These are phyloP conservation scores for Copsychus sechellarum DNA, from an alignment of 2,113 vertebrate species.

Conservation along the genomic window DNA sequence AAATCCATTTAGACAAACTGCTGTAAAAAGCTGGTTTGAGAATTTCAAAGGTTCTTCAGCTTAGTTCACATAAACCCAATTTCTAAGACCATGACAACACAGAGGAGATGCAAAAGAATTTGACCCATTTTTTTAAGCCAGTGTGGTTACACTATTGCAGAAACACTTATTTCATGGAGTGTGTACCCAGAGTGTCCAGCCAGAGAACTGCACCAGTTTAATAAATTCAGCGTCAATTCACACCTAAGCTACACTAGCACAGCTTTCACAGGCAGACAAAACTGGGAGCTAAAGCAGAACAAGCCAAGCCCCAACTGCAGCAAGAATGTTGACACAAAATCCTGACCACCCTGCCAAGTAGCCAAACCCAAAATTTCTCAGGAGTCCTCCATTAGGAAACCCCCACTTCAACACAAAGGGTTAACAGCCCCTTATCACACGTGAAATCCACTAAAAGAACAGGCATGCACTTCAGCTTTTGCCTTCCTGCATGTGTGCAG, in stretches of 20 bases:
- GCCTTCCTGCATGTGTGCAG: accelerated
- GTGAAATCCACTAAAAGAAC: not conserved
- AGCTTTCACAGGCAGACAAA: not conserved
- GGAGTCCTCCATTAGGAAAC: not conserved
- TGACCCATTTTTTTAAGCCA: not conserved
- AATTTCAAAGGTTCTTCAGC: not conserved
- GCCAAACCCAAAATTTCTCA: not conserved
- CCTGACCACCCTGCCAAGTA: accelerated
- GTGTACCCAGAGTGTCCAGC: not conserved
- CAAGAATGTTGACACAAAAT: not conserved
- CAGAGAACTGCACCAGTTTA: not conserved
- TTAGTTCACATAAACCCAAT: not conserved
- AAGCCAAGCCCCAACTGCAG: not conserved
- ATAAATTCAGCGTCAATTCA: not conserved
- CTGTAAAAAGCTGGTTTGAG: not conserved
- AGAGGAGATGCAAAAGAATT: not conserved
- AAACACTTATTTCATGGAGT: not conserved
- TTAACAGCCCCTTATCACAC: not conserved
- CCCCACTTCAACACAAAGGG: not conserved
- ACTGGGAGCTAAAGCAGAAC: not conserved
- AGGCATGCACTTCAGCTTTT: not conserved
- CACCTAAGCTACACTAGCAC: not conserved
- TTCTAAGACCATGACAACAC: not conserved
- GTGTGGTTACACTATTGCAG: not conserved
- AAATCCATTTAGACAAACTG: not conserved